Base-by-base conservation (phyloP, 1,140 invertebrate species). In the Atopsyche davidsoni region DNA sequence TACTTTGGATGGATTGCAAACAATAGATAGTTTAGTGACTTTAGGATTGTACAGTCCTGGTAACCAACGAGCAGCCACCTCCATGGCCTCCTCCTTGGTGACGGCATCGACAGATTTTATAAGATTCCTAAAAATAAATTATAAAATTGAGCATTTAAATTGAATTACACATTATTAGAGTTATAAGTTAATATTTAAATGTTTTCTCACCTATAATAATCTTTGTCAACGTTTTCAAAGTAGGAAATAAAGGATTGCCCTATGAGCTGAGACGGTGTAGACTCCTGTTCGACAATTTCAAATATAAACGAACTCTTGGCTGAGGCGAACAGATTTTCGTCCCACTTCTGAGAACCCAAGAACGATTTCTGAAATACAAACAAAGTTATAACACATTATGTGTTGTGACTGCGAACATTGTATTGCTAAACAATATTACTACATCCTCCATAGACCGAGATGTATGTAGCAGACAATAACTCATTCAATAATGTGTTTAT, bases 231-330 rank as follows among this genome's bases (percentile, higher is more conserved):
- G 17, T 78, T 76, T 55, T 82, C 78, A 50, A 88, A 82, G 62
- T 87, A 87, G 24, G 79, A 79, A 3, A 83, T 62, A 7, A 93
- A 64, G 0, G 87, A 89, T 48, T 86, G 77, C 11, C 66, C 60
- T 1, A 88, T 80, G 1, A 85, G 76, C 60, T 84, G 78, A 1
- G 83, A 78, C 1, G 92, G 79, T 45, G 81, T 86, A 57, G 88
- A 85, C 65, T 92, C 86, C 52, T 79, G 69, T 51, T 86, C 80
- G 47, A 94, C 87, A 6, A 91, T 79, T 64, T 92, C 84, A 69
- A 86, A 94, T 34, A 93, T 81, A 2, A 91, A 67, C 9, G 89
- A 91, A 60, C 87, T 88, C 61, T 83, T 87, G 0, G 89, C 89
- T 0, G 88, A 86, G 58, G 87, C 86, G 47, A 92, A 80, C 25